Evolutionary conservation across 2,888 invertebrate species (phyloP), one percentile per base, ranked within the genome.

Genomic region (Julus scanicus): DNA sequence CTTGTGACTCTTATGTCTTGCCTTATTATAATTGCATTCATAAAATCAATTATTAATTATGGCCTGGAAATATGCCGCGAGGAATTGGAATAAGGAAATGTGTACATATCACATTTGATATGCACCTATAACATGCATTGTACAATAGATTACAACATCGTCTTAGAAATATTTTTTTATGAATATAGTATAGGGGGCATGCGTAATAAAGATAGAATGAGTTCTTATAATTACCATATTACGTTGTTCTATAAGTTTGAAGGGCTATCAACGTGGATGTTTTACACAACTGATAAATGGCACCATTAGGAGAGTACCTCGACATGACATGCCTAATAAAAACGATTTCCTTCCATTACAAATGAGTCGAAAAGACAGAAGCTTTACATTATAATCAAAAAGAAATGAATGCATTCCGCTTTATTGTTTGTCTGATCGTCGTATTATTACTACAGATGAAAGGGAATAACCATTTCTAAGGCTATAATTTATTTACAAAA

Each of bases 11-110:
- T 20, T 2, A 4, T 71, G 63, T 71, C 63, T 71, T 71, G 20
- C 20, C 11, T 8, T 71, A 71, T 71, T 71, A 20, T 71, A 71
- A 71, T 20, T 71, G 63, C 63, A 71, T 71, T 71, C 63, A 71
- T 71, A 71, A 71, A 71, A 71, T 71, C 63, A 71, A 71, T 71
- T 71, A 71, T 71, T 71, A 71, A 71, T 71, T 71, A 71, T 71
- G 63, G 63, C 63, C 8, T 5, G 63, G 8, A 71, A 71, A 71
- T 71, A 20, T 71, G 63, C 63, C 20, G 20, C 20, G 63, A 71
- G 63, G 63, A 71, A 71, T 71, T 71, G 20, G 63, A 71, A 20
- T 20, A 71, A 71, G 17, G 20, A 71, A 71, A 20, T 71, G 63
- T 20, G 29, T 20, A 20, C 20, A 20, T 20, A 20, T 20, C 63